phyloP scores from a whole-genome alignment of 2,888 invertebrate genomes.

The Mycalesis mineus region DNA sequence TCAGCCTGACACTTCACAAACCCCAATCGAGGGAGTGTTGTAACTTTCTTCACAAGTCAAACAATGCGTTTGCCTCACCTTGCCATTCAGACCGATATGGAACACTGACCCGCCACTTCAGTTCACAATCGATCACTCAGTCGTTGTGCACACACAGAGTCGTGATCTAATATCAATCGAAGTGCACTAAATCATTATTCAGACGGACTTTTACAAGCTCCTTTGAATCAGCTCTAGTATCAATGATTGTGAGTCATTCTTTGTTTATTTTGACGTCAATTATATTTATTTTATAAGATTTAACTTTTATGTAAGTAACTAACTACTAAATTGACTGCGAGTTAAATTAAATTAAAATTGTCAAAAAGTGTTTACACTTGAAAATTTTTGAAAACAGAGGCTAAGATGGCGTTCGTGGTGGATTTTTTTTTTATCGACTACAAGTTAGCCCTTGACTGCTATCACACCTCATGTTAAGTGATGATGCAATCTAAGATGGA shows the following conservation, averaged over 20 bases:
- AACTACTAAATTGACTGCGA: too few species aligned
- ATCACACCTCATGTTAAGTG: too few species aligned
- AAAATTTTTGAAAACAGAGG: too few species aligned
- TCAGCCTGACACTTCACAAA: neutral
- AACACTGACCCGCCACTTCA: neutral
- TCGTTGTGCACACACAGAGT: neutral
- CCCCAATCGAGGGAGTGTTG: neutral
- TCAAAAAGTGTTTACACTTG: too few species aligned
- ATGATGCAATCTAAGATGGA: too few species aligned
- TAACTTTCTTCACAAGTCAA: neutral
- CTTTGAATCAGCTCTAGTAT: neutral
- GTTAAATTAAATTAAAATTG: too few species aligned
- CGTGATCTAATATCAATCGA: neutral
- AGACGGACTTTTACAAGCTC: neutral
- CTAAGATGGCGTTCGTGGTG: too few species aligned
- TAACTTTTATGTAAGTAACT: too few species aligned
- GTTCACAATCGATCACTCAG: constrained; percentile 2
- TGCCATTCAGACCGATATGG: neutral
- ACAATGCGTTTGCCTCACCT: neutral
- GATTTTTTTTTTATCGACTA: too few species aligned
- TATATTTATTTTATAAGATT: neutral
- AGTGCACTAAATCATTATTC: neutral
- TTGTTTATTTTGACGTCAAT: neutral
- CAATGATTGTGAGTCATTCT: neutral
- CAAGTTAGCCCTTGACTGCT: too few species aligned